Percentiles rank a stretch among this genome's conserved stretches.
These are phyloP conservation scores for Siderastrea siderea DNA, from an alignment of 92 coral and sea anemone species.

Conservation along the genomic window DNA sequence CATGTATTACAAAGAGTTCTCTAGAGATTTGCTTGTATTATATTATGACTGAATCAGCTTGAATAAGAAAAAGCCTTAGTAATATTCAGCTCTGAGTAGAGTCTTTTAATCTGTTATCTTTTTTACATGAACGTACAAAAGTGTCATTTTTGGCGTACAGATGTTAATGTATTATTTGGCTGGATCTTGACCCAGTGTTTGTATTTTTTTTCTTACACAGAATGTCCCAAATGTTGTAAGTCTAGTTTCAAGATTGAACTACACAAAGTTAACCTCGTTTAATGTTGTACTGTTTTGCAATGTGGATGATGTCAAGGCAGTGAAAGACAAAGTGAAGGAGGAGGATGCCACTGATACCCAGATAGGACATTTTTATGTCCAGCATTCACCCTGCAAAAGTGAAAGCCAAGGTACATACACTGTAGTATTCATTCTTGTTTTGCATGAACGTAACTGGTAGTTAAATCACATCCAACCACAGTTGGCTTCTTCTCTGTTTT, in stretches of 20 bases:
- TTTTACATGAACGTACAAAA: too few species aligned
- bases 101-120: too few species aligned
- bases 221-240: slow-evolving; percentile 8
- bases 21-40: too few species aligned
- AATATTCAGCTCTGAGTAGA: too few species aligned
- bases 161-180: too few species aligned
- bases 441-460: too few species aligned
- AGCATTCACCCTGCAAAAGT: background rate
- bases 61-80: too few species aligned
- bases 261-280: slow-evolving; percentile 21
- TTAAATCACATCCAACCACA: background rate
- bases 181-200: too few species aligned
- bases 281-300: slow-evolving; percentile 9
- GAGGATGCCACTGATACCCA: slow-evolving; percentile 29
- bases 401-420: slow-evolving; percentile 17
- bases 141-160: too few species aligned
- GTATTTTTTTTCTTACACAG: background rate
- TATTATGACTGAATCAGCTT: too few species aligned
- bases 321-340: slow-evolving; percentile 25
- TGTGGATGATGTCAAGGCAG: slow-evolving; percentile 19
- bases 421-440: background rate
- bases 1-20: too few species aligned
- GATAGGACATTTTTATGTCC: slow-evolving; percentile 31
- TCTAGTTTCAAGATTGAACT: background rate
- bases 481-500: background rate